Evolutionary conservation across 2,113 vertebrate genomes (phyloP), one percentile per base, ranked within the genome.

Genomic region (Psittacus erithacus): DNA sequence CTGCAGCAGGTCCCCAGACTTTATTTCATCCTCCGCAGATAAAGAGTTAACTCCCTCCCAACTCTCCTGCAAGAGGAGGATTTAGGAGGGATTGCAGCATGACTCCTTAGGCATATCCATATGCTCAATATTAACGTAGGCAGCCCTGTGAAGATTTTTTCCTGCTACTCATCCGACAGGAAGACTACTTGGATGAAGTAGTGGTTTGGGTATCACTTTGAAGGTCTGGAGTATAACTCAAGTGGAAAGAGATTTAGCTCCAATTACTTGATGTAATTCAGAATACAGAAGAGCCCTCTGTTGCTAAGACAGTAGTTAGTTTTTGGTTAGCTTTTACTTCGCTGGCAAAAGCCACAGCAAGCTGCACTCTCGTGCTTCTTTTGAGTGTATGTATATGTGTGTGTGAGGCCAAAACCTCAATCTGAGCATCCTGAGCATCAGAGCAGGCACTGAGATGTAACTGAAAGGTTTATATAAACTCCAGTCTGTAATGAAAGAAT

Each of bases 181-280:
- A 88, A 90, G 84, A 90, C 39, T 82, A 82, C 79, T 88, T 90
- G 64, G 64, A 78, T 60, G 76, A 88, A 93, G 85, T 13, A 74
- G 92, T 6, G 85, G 79, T 88, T 96, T 93, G 88, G 47, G 55
- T 96, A 96, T 92, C 77, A 44, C 55, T 92, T 96, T 92, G 80
- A 86, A 92, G 86, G 62, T 88, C 88, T 94, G 92, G 69, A 92
- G 55, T 60, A 68, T 93, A 94, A 95, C 92, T 92, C 28, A n/a
- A 82, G 78, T 92, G 69, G 89, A 94, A 95, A 92, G 81, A 95
- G 84, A 84, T 88, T 82, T 68, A 91, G 89, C 77, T 95, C 55
- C 83, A 82, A 55, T 96, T 92, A 89, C 80, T 93, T 53, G 65
- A 55, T 83, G 65, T 81, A 92, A 92, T 82, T 93, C 91, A 87